These are phyloP conservation scores for Lampris megalopsis DNA, from an alignment of 2,113 vertebrate genomes.

Conservation along the genomic window DNA sequence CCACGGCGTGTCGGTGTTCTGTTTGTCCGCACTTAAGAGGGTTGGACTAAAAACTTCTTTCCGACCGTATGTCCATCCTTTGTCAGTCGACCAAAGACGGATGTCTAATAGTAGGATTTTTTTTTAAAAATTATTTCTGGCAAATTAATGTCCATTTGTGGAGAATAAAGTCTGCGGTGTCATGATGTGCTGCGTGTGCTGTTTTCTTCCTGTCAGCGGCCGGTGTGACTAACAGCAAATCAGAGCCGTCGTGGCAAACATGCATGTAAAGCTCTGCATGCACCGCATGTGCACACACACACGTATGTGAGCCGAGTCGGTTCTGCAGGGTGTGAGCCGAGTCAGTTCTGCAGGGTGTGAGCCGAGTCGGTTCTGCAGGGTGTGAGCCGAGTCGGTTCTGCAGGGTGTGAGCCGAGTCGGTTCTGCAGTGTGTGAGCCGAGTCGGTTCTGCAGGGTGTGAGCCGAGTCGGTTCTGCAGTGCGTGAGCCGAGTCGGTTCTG, in stretches of 20 bases:
- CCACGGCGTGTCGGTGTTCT: neutral
- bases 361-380: too few species aligned
- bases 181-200: slow-evolving; percentile 29
- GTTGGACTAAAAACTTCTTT: neutral
- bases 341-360: too few species aligned
- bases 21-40: neutral
- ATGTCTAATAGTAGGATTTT: slow-evolving; percentile 22
- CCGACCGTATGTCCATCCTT: neutral
- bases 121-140: slow-evolving; percentile 3
- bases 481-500: too few species aligned
- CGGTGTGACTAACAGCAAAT: neutral
- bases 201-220: slow-evolving; percentile 39
- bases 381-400: neutral
- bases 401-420: slow-evolving; percentile 3
- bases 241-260: too few species aligned
- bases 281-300: neutral
- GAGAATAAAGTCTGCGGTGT: slow-evolving; percentile 26
- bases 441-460: too few species aligned
- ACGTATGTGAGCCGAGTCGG: neutral
- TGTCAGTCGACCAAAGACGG: slow-evolving; percentile 14
- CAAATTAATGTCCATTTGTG: neutral
- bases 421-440: too few species aligned
- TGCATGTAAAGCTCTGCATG: neutral
- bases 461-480: too few species aligned
- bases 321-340: too few species aligned